Evolutionary conservation across 2,888 invertebrate species (phyloP).

Genomic region (Cacoxenus indagator): DNA sequence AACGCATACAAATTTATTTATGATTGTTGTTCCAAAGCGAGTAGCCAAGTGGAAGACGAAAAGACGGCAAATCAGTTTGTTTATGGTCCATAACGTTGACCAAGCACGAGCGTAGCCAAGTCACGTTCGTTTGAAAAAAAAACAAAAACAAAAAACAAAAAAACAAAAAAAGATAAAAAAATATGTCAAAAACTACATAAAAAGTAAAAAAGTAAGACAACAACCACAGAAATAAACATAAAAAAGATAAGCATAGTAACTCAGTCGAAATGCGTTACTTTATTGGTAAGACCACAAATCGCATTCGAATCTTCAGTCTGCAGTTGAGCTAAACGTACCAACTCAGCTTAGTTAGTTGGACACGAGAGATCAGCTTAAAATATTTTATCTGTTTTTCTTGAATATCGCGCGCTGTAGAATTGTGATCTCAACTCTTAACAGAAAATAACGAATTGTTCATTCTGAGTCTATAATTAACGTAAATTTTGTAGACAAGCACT

Average conservation of each 20-base stretch:
- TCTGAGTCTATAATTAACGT: no score
- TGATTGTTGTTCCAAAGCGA: background rate
- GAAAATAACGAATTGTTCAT: no score
- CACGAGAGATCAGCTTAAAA: no score
- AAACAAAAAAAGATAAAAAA: background rate
- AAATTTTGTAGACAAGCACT: no score
- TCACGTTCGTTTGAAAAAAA: slow-evolving; percentile 22
- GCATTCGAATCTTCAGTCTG: no score
- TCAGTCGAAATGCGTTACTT: background rate
- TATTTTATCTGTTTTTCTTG: no score
- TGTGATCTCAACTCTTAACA: no score
- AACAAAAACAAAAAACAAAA: background rate
- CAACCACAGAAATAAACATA: background rate
- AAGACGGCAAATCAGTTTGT: background rate
- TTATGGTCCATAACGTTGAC: slow-evolving; percentile 4
- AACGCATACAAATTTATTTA: slow-evolving; percentile 17
- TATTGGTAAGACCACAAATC: no score
- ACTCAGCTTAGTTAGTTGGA: no score
- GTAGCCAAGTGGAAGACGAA: background rate
- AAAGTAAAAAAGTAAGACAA: background rate
- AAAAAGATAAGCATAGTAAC: background rate
- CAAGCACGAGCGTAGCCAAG: slow-evolving; percentile 17
- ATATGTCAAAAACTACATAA: background rate
- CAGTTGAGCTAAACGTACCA: no score
- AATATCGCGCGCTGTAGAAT: no score